phyloP scores from a whole-genome alignment of 1,140 invertebrate species.

The Caligus rogercresseyi region DNA sequence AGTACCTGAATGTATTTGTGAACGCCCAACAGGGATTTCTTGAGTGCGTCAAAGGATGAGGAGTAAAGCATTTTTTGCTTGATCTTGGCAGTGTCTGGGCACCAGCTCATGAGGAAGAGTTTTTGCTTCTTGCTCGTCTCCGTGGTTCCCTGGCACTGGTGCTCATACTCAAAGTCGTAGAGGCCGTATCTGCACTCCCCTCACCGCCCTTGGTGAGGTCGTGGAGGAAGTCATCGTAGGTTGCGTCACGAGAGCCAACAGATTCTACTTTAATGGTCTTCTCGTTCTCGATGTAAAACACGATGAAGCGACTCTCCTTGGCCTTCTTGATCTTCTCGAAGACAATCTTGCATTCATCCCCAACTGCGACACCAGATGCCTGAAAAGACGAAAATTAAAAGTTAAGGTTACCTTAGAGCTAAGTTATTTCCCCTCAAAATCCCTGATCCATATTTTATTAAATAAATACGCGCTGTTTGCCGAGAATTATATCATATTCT shows the following conservation, averaged over 20 bases:
- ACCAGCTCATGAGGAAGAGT: conserved; percentile 88
- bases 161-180: conserved; percentile 86
- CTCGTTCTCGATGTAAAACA: conserved; percentile 85
- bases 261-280: conserved; percentile 81
- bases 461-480: too few relatives aligned
- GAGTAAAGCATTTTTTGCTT: conserved; percentile 99
- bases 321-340: conserved; percentile 94
- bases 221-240: conserved; percentile 72
- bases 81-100: conserved; percentile 86
- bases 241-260: conserved; percentile 59
- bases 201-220: conserved; percentile 58
- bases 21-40: conserved; percentile 82
- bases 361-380: conserved; percentile 88
- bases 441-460: too few relatives aligned
- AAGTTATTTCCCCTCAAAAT: too few relatives aligned
- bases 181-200: conserved; percentile 79
- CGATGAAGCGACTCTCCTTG: conserved; percentile 87
- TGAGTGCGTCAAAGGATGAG: conserved; percentile 83
- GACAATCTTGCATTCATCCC: conserved; percentile 77
- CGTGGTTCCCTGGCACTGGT: conserved; percentile 70
- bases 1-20: conserved; percentile 79
- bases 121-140: conserved; percentile 49
- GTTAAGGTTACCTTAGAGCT: too few relatives aligned
- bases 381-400: conserved; percentile 32
- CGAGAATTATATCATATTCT: too few relatives aligned